Base-by-base conservation (phyloP, 1,140 invertebrate species). In the Drosophila rhopaloa region DNA sequence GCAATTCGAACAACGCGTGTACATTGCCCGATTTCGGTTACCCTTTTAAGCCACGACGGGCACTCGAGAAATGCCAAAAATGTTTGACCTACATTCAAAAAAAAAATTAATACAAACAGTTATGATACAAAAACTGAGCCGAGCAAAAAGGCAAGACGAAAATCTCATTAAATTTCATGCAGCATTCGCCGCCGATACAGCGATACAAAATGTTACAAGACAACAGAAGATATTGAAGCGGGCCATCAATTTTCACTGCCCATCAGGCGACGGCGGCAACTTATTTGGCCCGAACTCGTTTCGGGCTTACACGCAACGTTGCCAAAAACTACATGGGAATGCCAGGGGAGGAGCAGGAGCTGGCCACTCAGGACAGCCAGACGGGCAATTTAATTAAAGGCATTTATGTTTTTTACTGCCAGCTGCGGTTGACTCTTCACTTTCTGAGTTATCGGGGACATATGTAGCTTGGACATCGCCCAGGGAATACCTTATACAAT, bases 151-250 rank as follows among this genome's bases (percentile, higher is more conserved):
- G 56, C 44, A 57, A 56, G 79, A 48, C 46, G 50, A 73, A 79
- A 82, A 85, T 75, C 82, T 86, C 82, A 85, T 86, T 85, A 86
- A 76, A 82, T 81, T 86, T 86, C 60, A 79, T 65, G 63, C 76
- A 72, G 79, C 73, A 73, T 56, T 81, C 72, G 68, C 14, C 32
- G 50, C 78, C 61, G 72, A 76, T 44, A 76, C 40, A 62, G 29
- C 58, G 54, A 65, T 74, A 79, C 77, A 75, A 80, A 75, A 82
- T 68, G 76, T 60, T 63, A 32, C 72, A 71, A 76, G 77, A 65
- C 73, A 59, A 41, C 62, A 47, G 56, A 63, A 75, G 50, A 71
- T 62, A 76, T 68, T 80, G 72, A 63, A 73, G 73, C 74, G 32
- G 66, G 44, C 57, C 75, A 78, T 78, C 75, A 78, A 77, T 77